Evolutionary conservation across 2,113 vertebrate species (phyloP).

Genomic region (Nansenia antarctica): DNA sequence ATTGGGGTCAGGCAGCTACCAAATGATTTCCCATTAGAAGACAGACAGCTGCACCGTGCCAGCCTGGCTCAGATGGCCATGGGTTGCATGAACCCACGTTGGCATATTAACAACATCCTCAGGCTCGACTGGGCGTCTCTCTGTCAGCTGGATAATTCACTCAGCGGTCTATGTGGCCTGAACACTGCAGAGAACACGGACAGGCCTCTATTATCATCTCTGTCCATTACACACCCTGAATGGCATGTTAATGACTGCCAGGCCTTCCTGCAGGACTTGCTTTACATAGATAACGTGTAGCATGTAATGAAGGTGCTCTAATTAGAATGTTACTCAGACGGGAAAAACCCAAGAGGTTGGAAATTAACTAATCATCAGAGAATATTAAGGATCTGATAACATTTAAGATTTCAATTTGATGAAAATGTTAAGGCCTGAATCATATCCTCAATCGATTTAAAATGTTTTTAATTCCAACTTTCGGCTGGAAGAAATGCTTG

Average conservation of each 20-base stretch:
- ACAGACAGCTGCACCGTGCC: constrained; percentile 61
- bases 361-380: neutral
- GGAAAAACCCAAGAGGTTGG: neutral
- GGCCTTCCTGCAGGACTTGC: constrained; percentile 35
- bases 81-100: constrained; percentile 52
- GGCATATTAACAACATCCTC: constrained; percentile 72
- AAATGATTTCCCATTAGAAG: constrained; percentile 57
- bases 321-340: neutral
- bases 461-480: neutral
- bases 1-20: constrained; percentile 64
- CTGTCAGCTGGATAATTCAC: constrained; percentile 71
- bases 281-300: constrained; percentile 28
- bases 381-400: neutral
- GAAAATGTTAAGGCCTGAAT: neutral
- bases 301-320: constrained; percentile 32
- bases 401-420: neutral
- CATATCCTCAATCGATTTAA: neutral
- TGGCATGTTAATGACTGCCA: constrained; percentile 57
- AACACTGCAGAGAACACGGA: constrained; percentile 58
- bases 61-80: constrained; percentile 47
- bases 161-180: constrained; percentile 47
- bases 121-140: constrained; percentile 52
- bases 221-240: constrained; percentile 51
- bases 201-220: constrained; percentile 67
- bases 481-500: neutral